A percentile compares a stretch with the other conserved stretches of the same genome.
phyloP scores from a whole-genome alignment of 2,888 invertebrate genomes.

The Tenthredo scrophulariae region DNA sequence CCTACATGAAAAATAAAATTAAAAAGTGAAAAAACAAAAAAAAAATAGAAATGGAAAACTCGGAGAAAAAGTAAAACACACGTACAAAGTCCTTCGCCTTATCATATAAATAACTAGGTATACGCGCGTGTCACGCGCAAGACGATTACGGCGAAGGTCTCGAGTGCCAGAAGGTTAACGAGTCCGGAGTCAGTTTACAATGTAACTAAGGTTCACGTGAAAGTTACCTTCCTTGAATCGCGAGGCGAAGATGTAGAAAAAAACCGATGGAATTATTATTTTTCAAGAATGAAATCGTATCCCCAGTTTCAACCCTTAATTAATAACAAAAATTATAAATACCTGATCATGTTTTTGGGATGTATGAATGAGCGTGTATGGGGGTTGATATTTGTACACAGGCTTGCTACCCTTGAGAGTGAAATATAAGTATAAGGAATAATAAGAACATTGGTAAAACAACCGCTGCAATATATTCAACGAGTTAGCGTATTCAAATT shows the following conservation, averaged over 20 bases:
- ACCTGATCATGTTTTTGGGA: neutral
- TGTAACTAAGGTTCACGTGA: neutral
- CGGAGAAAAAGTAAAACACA: neutral
- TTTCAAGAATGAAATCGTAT: neutral
- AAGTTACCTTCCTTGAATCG: neutral
- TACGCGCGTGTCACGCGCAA: conserved; percentile 27
- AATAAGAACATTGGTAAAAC: conserved; percentile 31
- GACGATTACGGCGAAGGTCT: conserved; percentile 3
- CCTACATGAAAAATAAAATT: neutral
- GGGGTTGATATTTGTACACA: neutral
- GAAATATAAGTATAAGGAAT: conserved; percentile 7
- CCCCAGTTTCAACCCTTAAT: neutral
- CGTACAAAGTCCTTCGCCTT: no score
- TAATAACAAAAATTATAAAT: neutral
- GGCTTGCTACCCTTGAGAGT: neutral
- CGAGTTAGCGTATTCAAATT: conserved; percentile 43
- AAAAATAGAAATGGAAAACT: neutral
- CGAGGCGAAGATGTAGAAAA: neutral
- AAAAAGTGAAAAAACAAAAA: neutral
- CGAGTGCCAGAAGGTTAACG: conserved; percentile 42
- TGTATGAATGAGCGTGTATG: neutral
- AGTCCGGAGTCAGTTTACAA: conserved; percentile 46
- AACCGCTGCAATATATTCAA: conserved; percentile 41
- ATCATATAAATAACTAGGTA: conserved; percentile 2
- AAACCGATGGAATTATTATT: neutral